phyloP scores from a whole-genome alignment of 1,140 invertebrate genomes.

The Acromyrmex charruanus region DNA sequence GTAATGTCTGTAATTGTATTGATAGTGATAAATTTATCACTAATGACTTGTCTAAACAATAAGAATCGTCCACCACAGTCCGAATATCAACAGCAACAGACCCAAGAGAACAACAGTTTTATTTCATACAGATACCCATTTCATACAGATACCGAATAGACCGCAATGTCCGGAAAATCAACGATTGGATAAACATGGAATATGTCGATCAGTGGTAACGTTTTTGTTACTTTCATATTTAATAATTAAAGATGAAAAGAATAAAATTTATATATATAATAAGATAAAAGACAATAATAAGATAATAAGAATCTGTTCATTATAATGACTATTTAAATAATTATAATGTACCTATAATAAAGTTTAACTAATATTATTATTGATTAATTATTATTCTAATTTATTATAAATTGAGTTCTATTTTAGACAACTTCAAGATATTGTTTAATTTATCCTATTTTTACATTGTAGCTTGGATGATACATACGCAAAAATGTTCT shows the following conservation, averaged over 20 bases:
- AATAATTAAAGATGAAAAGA: no score
- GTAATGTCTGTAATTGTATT: neutral
- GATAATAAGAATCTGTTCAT: no score
- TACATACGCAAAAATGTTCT: neutral
- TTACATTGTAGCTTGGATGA: neutral
- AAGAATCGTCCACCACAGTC: neutral
- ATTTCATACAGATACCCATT: no score
- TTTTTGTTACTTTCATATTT: no score
- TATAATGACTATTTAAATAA: no score
- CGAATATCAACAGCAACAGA: no score
- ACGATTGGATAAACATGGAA: neutral
- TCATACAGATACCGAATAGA: neutral
- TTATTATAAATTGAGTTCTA: neutral
- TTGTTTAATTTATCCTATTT: neutral
- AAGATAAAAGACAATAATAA: neutral
- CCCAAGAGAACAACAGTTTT: neutral
- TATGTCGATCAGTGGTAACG: no score
- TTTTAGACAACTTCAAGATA: neutral
- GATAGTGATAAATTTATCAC: neutral
- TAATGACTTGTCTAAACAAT: neutral
- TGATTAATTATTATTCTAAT: neutral
- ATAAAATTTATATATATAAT: neutral
- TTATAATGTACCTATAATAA: no score
- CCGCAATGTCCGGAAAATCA: slow-evolving; percentile 8
- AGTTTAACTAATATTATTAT: no score